Base-by-base conservation (phyloP, 1,140 invertebrate genomes). In the Brachionus rotundiformis region DNA sequence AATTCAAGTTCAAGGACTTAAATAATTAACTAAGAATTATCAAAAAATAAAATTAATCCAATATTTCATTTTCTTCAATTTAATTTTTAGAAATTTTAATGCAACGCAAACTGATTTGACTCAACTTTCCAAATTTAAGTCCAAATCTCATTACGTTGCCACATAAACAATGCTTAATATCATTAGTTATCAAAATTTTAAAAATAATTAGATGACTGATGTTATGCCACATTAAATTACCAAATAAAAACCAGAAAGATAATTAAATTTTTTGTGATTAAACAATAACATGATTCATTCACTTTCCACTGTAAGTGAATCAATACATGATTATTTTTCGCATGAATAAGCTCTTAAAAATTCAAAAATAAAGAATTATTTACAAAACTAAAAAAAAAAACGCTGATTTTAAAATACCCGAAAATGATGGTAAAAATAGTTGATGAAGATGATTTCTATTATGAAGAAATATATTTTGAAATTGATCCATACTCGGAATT, bases 31-130 rank as follows among this genome's bases (percentile, higher is more conserved):
- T 39, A 1, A 39, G 5, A 10, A 39, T 39, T 39, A 39, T 39
- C 1, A 6, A 39, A 39, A 39, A 39, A 10, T 39, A 25, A 19
- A 7, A 19, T 54, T 54, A 19, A 5, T 54, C n/a, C 5, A 54
- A 54, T 19, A 23, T 19, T 2, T 39, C 13, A 10, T 2, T 39
- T 39, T 39, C 33, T n/a, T 41, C 39, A 41, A 49, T 19, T 49
- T 6, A 19, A 8, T 54, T 54, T 7, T 7, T 25, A 16, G 23
- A 54, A 54, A 8, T 54, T 16, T 8, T 54, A 19, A 6, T 16
- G 47, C 47, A 54, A 54, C 47, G 47, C 47, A 54, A 54, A 54
- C 47, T 54, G 47, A 54, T 54, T 54, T 54, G 47, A 54, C 47
- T 54, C 47, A 54, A 54, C 23, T 54, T 0, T 19, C 10, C 23